A percentile compares a stretch with the other conserved stretches of the same genome.
phyloP scores from a whole-genome alignment of 2,888 invertebrate species.

The Hemistola chrysoprasaria region DNA sequence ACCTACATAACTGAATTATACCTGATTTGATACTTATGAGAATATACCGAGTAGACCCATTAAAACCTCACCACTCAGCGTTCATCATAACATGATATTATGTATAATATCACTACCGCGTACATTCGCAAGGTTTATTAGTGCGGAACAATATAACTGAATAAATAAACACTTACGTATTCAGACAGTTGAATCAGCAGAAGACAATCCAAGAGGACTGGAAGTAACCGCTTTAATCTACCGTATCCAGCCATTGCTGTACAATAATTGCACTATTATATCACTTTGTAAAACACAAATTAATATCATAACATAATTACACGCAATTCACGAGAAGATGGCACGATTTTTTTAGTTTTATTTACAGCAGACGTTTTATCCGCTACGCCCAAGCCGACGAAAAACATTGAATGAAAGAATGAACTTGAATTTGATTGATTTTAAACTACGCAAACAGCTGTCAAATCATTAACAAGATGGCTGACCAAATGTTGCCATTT shows the following conservation, averaged over 20 bases:
- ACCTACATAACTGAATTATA: too few relatives aligned
- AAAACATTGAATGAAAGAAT: conserved; percentile 20
- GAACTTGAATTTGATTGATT: too few relatives aligned
- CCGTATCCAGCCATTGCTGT: conserved; percentile 53
- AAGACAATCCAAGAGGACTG: conserved; percentile 55
- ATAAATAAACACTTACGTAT: conserved; percentile 50
- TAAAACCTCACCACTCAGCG: conserved; percentile 3
- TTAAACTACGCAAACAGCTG: not conserved
- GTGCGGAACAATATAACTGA: conserved; percentile 44
- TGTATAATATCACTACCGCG: conserved; percentile 8
- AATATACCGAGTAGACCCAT: too few relatives aligned
- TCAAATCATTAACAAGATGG: conserved; percentile 9
- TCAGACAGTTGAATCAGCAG: conserved; percentile 53
- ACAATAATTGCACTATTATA: conserved; percentile 46
- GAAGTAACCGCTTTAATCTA: conserved; percentile 51
- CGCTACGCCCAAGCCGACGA: conserved; percentile 22
- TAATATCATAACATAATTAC: conserved; percentile 61
- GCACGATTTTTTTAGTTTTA: conserved; percentile 7
- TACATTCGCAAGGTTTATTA: conserved; percentile 31
- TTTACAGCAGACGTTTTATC: conserved; percentile 14
- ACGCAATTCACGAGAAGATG: conserved; percentile 10
- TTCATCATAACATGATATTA: conserved; percentile 9
- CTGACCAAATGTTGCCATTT: not conserved
- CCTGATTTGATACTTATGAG: too few relatives aligned
- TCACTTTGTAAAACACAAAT: conserved; percentile 36